Evolutionary conservation across 2,888 invertebrate genomes (phyloP).

Genomic region (Caenorhabditis sp.): DNA sequence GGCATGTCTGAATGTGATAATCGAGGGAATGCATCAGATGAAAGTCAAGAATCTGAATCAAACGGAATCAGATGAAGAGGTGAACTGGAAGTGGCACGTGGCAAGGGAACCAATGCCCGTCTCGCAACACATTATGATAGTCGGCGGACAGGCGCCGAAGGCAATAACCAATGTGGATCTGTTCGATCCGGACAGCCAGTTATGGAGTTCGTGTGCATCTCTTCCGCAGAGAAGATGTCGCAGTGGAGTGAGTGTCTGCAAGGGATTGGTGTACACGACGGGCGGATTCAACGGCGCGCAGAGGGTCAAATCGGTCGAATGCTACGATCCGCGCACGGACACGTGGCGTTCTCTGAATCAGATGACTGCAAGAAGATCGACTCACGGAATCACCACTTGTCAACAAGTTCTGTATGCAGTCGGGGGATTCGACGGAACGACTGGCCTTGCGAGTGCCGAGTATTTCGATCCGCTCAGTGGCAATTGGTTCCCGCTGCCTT

Average conservation of each 20-base stretch:
- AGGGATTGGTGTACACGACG: conserved; percentile 57
- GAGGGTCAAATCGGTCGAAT: conserved; percentile 59
- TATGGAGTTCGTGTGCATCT: conserved; percentile 56
- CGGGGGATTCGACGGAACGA: conserved; percentile 96
- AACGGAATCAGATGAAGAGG: conserved; percentile 3
- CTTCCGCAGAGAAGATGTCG: conserved; percentile 66
- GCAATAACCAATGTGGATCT: conserved; percentile 63
- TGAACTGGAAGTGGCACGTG: conserved; percentile 40
- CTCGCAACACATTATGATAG: conserved; percentile 61
- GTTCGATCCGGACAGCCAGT: conserved; percentile 58
- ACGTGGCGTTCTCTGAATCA: conserved; percentile 55
- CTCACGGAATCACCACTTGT: conserved; percentile 95
- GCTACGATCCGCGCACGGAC: conserved; percentile 59
- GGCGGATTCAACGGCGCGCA: conserved; percentile 67
- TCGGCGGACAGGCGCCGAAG: conserved; percentile 68
- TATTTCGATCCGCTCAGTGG: conserved; percentile 84
- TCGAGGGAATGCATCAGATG: conserved; percentile 45
- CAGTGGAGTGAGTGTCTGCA: conserved; percentile 57
- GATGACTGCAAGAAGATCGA: conserved; percentile 58
- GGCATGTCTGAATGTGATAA: conserved; percentile 32
- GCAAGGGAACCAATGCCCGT: conserved; percentile 58
- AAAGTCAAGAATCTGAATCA: background rate
- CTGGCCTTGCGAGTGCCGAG: conserved; percentile 89
- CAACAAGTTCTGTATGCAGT: conserved; percentile 97
- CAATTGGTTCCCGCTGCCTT: conserved; percentile 83